Percentiles rank a stretch among this genome's conserved stretches.
phyloP scores from a whole-genome alignment of 2,113 vertebrate genomes.

The Mandrillus leucophaeus region DNA sequence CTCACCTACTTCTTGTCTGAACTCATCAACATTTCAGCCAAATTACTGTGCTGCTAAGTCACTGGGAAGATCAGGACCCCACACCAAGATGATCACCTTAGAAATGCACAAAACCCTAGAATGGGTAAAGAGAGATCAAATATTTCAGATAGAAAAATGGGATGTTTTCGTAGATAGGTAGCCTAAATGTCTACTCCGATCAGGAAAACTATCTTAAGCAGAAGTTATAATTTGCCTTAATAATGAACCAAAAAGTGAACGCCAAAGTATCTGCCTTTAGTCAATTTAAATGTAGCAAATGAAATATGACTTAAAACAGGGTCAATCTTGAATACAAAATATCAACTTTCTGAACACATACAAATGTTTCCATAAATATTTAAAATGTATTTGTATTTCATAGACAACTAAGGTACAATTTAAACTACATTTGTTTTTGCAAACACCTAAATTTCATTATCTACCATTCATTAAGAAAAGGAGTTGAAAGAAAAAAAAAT shows the following conservation, averaged over 20 bases:
- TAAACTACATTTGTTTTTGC: not conserved
- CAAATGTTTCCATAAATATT: not conserved
- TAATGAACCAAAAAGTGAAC: slow-evolving; percentile 33
- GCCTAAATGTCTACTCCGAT: not conserved
- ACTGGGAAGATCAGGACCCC: slow-evolving; percentile 46
- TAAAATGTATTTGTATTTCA: not conserved
- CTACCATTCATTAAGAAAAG: slow-evolving; percentile 18
- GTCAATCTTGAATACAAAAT: not conserved
- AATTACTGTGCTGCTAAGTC: not conserved
- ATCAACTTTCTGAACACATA: not conserved
- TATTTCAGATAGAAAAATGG: not conserved
- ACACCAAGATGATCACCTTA: slow-evolving; percentile 6
- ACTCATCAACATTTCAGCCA: slow-evolving; percentile 2
- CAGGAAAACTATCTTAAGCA: slow-evolving; percentile 21
- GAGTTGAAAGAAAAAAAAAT: not conserved
- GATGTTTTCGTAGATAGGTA: not conserved
- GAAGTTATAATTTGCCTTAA: not conserved
- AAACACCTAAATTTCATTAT: slow-evolving; percentile 34
- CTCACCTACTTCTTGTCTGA: slow-evolving; percentile 34
- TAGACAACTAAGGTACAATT: not conserved
- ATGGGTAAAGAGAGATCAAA: not conserved
- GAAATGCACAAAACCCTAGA: not conserved
- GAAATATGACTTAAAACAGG: not conserved
- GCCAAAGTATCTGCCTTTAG: not conserved
- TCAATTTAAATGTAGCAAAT: not conserved